Evolutionary conservation across 64 coral and sea anemone genomes (phyloP).

Genomic region (Pocillopora damicornis): DNA sequence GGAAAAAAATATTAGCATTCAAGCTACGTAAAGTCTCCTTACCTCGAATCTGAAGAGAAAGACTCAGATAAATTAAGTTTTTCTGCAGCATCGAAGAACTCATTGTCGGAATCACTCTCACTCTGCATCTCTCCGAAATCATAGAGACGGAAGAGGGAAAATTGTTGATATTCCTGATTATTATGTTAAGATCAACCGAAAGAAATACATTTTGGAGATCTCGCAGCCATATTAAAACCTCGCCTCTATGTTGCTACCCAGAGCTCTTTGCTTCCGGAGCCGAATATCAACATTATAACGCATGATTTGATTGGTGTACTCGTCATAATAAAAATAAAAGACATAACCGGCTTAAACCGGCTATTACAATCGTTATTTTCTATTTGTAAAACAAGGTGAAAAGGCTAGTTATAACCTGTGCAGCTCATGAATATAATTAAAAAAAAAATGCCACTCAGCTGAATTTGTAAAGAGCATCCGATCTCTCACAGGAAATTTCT

Average conservation of each 20-base stretch:
- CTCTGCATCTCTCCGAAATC: conserved; percentile 49
- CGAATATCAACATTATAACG: not conserved
- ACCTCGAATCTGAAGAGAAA: conserved; percentile 5
- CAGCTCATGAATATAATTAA: too few relatives aligned
- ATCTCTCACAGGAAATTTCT: too few relatives aligned
- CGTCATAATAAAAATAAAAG: not conserved
- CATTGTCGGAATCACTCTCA: conserved; percentile 87
- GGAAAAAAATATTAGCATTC: not conserved
- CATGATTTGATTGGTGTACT: conserved; percentile 21
- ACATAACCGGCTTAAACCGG: not conserved
- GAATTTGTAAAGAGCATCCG: too few relatives aligned
- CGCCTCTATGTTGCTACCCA: conserved; percentile 28
- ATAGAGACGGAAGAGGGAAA: not conserved
- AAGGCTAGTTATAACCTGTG: too few relatives aligned
- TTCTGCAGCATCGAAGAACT: conserved; percentile 89
- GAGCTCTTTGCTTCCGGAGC: not conserved
- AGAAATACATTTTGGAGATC: not conserved
- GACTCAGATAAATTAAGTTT: conserved; percentile 28
- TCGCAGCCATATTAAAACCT: conserved; percentile 31
- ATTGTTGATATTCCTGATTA: not conserved
- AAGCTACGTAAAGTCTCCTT: not conserved
- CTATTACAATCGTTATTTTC: too few relatives aligned
- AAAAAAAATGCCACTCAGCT: too few relatives aligned
- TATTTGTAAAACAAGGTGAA: too few relatives aligned
- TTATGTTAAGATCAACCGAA: not conserved